A percentile compares a stretch with the other conserved stretches of the same genome.
phyloP scores from a whole-genome alignment of 2,797 vertebrate genomes.

The Lemur catta region DNA sequence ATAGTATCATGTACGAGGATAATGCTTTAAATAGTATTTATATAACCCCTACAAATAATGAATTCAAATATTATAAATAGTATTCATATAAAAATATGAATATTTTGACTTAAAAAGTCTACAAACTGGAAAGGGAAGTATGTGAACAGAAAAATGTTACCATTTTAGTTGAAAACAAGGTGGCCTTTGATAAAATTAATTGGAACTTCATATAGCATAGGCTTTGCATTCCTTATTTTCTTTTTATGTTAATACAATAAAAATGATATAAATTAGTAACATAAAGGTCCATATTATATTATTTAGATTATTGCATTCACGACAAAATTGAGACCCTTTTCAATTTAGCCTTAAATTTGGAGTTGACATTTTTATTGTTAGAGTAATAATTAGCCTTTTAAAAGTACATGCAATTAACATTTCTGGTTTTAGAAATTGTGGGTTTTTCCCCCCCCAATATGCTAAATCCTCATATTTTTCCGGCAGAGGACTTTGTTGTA shows the following conservation, averaged over 20 bases:
- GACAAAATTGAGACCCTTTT: slow-evolving; percentile 22
- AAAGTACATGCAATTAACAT: slow-evolving; percentile 9
- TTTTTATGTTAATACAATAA: background rate
- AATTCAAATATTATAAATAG: background rate
- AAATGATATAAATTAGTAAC: background rate
- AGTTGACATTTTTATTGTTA: slow-evolving; percentile 47
- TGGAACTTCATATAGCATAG: background rate
- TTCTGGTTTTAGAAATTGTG: slow-evolving; percentile 7
- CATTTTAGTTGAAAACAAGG: slow-evolving; percentile 37
- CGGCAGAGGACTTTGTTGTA: background rate
- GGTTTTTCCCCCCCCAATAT: background rate
- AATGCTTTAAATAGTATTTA: background rate
- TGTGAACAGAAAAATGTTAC: slow-evolving; percentile 20
- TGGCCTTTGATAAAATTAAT: background rate
- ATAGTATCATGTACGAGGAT: background rate
- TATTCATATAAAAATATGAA: background rate
- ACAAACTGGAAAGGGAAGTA: background rate
- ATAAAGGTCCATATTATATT: background rate
- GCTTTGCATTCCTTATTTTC: background rate
- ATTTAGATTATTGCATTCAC: background rate
- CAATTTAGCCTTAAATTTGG: background rate
- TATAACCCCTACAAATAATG: background rate
- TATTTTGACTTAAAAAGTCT: slow-evolving; percentile 7
- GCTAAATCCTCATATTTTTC: slow-evolving; percentile 9
- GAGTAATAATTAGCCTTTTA: background rate